These are phyloP conservation scores for Blomia tropicalis DNA, from an alignment of 2,888 invertebrate species.

Conservation along the genomic window DNA sequence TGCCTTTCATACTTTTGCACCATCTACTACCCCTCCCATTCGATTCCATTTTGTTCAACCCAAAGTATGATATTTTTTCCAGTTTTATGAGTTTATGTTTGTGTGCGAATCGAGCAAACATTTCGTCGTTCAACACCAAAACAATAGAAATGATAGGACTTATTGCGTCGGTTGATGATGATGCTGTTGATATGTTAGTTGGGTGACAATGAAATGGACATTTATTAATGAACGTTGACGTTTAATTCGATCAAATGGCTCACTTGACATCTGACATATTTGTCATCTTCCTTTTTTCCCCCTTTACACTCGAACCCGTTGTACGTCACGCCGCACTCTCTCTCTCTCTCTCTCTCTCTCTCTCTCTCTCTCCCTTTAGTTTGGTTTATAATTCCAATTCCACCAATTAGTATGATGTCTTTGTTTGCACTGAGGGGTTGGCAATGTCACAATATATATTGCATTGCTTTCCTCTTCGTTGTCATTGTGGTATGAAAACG, in stretches of 20 bases:
- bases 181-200: too few species aligned
- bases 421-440: not conserved
- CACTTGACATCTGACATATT: slow-evolving; percentile 9
- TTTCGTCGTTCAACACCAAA: not conserved
- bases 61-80: too few species aligned
- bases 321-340: too few species aligned
- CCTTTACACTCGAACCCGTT: not conserved
- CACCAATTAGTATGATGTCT: slow-evolving; percentile 14
- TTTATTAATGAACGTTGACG: not conserved
- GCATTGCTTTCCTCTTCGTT: too few species aligned
- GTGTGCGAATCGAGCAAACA: not conserved
- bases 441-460: too few species aligned
- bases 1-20: too few species aligned
- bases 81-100: too few species aligned
- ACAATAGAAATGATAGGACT: too few species aligned
- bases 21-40: too few species aligned
- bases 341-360: not conserved
- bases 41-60: too few species aligned
- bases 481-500: too few species aligned
- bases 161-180: too few species aligned
- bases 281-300: not conserved
- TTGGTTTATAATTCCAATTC: not conserved
- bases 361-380: not conserved
- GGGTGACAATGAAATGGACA: not conserved
- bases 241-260: slow-evolving; percentile 7